Base-by-base conservation (phyloP, 2,113 vertebrate species). In the Megalops atlanticus region DNA sequence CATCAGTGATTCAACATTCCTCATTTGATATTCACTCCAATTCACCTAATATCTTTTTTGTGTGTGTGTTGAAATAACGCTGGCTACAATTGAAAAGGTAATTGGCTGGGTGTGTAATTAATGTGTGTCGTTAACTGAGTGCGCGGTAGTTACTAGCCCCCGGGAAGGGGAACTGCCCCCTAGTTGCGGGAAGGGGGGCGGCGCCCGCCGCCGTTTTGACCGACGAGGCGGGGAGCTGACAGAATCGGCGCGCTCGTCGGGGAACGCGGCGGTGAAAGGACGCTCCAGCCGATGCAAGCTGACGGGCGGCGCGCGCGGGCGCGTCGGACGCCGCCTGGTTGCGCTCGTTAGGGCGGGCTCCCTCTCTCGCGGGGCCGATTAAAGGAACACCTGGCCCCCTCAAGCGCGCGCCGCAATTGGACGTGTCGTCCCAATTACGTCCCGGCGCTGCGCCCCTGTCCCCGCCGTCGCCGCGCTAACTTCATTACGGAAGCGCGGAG, bases 221-320 rank as follows among this genome's bases (percentile, higher is more conserved):
- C n/a, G 24, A 64, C 12, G 27, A 64, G 31, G 58, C 58, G n/a
- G 27, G 2, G 31, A 64, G n/a, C 58, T 31, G 58, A 64, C 58
- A 64, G 58, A 64, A 31, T n/a, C 58, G n/a, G 4, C n/a, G n/a
- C n/a, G 58, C 58, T 24, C 58, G 8, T 64, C n/a, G 58, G n/a
- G n/a, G n/a, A 31, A 31, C 58, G 58, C n/a, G 4, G 52, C 5
- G 0, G 52, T 24, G 52, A 24, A 24, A 58, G n/a, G 18, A 58
- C 21, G 52, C 21, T 3, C 8, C n/a, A n/a, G 68, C 74, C 83
- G 85, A 89, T 87, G n/a, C 82, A 82, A 83, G 88, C 86, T 83
- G 89, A 84, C 80, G n/a, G n/a, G n/a, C n/a, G 33, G 43, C 68
- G n/a, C 76, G 58, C n/a, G 58, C 41, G 21, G 76, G 45, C 76